These are phyloP conservation scores for Notolepis coatsorum DNA, from an alignment of 2,797 vertebrate genomes.

Conservation along the genomic window DNA sequence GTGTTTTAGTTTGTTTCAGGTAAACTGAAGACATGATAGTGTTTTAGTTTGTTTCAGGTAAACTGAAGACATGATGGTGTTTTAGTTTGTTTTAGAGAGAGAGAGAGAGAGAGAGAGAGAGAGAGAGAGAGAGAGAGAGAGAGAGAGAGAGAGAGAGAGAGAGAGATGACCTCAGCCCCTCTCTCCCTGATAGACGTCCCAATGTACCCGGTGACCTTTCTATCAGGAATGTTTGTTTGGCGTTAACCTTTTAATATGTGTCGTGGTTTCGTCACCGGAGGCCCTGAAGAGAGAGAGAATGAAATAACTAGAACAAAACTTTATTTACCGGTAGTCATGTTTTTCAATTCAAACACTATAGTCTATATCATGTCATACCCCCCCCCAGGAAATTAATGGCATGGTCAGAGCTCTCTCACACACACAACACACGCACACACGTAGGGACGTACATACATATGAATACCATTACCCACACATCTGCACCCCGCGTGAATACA, in stretches of 20 bases:
- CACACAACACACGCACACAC: constrained; percentile 8
- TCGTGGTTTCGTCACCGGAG: constrained; percentile 72
- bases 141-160: too few relatives aligned
- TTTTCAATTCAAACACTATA: too few relatives aligned
- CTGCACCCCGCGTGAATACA: background rate
- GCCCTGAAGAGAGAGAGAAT: constrained; percentile 50
- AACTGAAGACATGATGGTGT: too few relatives aligned
- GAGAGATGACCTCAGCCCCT: background rate
- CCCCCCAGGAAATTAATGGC: constrained; percentile 53
- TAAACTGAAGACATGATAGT: too few relatives aligned
- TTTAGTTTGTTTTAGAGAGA: too few relatives aligned
- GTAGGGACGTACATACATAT: background rate
- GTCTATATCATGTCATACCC: constrained; percentile 55
- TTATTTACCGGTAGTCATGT: too few relatives aligned
- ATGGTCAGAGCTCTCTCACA: constrained; percentile 10
- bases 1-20: too few relatives aligned
- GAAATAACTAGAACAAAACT: too few relatives aligned
- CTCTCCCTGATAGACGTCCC: constrained; percentile 51
- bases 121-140: too few relatives aligned
- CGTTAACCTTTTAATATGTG: constrained; percentile 72
- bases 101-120: too few relatives aligned
- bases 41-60: too few relatives aligned
- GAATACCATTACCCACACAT: background rate
- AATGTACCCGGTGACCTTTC: constrained; percentile 72
- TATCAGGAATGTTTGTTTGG: constrained; percentile 62